Percentiles rank a stretch among this genome's conserved stretches.
phyloP scores from a whole-genome alignment of 2,797 vertebrate genomes.

The Aselliscus stoliczkanus region DNA sequence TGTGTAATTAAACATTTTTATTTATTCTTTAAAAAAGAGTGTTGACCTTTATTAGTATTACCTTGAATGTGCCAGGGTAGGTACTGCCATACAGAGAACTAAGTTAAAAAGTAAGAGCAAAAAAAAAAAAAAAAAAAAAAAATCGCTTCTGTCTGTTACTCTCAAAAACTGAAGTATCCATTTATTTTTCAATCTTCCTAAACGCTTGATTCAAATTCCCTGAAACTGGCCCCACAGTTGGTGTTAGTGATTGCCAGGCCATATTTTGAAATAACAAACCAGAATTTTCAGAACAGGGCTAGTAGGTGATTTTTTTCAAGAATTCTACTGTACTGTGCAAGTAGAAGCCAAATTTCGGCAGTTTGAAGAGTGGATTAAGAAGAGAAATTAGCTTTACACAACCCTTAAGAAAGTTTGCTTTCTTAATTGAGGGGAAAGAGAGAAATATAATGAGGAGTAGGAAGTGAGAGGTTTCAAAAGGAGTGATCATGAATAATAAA shows the following conservation, averaged over 20 bases:
- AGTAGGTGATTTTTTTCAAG: neutral
- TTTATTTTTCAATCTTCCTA: neutral
- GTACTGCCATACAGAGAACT: neutral
- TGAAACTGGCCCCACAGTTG: neutral
- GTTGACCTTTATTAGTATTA: neutral
- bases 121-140: neutral
- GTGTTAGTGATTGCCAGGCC: neutral
- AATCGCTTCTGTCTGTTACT: neutral
- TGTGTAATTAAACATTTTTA: neutral
- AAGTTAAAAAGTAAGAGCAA: neutral
- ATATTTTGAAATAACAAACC: neutral
- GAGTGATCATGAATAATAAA: neutral
- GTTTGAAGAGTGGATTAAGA: neutral
- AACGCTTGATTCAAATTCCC: neutral
- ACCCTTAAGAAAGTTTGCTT: neutral
- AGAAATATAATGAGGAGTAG: neutral
- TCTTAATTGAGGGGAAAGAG: neutral
- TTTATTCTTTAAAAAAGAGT: neutral
- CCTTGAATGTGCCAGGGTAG: fast-evolving
- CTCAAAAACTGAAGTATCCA: neutral
- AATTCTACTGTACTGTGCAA: neutral
- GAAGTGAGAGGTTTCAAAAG: neutral
- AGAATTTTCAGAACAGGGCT: neutral
- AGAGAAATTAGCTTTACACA: neutral
- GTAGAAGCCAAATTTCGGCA: neutral